Conservation (phyloP, 2,797 vertebrate genomes). For the Bradypus variegatus region DNA sequence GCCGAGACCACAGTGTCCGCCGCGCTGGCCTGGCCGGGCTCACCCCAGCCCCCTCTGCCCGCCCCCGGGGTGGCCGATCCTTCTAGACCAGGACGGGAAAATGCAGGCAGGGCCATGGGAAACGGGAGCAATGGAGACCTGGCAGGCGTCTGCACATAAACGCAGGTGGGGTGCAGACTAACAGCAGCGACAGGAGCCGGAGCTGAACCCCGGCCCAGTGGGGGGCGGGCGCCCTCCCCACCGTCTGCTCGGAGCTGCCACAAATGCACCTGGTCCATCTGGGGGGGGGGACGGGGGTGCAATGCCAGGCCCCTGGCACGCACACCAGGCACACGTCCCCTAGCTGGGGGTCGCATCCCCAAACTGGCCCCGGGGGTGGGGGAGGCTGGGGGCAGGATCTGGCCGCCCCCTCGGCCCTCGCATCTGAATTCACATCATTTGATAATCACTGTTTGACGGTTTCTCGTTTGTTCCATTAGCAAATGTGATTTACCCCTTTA, state of each 20-base stretch:
- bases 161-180: too few relatives aligned
- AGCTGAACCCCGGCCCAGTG: neutral
- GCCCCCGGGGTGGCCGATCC: neutral
- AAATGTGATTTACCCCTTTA: neutral
- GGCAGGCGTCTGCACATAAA: neutral
- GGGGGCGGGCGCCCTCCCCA: fast-evolving
- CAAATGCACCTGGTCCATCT: neutral
- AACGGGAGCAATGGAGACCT: neutral
- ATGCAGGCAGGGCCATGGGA: neutral
- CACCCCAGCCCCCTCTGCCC: too few relatives aligned
- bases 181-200: neutral
- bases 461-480: neutral
- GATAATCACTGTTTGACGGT: neutral
- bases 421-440: neutral
- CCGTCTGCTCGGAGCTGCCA: neutral
- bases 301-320: neutral
- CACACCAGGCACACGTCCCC: too few relatives aligned
- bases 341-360: too few relatives aligned
- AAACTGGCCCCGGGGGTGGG: neutral
- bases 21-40: neutral
- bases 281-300: neutral
- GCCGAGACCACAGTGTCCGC: neutral
- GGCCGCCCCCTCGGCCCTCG: neutral
- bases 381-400: neutral
- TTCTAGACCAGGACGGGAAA: neutral